Percentiles rank a stretch among this genome's conserved stretches.
phyloP scores from a whole-genome alignment of 2,113 vertebrate genomes.

The Hypomesus transpacificus region DNA sequence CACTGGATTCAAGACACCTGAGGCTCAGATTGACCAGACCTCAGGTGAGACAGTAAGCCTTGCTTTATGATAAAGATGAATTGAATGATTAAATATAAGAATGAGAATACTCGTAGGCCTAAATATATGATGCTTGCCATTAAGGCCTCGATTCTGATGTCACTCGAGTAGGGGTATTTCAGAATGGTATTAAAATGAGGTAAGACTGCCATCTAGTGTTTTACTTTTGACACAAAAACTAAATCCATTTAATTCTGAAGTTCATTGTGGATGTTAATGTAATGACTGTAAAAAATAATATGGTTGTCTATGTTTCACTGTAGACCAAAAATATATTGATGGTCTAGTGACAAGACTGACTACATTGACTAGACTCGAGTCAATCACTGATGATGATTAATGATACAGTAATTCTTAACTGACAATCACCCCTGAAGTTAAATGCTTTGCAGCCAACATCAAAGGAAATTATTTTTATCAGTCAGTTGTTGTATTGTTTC shows the following conservation, averaged over 20 bases:
- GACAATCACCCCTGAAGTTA: too few relatives aligned
- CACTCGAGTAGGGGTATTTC: background rate
- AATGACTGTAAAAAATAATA: too few relatives aligned
- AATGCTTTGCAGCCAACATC: too few relatives aligned
- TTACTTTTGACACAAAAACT: background rate
- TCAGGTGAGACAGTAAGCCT: constrained; percentile 26
- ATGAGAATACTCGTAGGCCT: background rate
- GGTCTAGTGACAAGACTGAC: too few relatives aligned
- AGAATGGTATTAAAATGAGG: constrained; percentile 24
- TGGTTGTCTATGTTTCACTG: too few relatives aligned
- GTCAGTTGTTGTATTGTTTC: background rate
- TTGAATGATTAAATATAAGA: background rate
- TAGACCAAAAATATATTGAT: too few relatives aligned
- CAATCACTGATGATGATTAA: too few relatives aligned
- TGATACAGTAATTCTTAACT: too few relatives aligned
- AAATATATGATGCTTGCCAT: background rate
- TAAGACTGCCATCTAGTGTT: constrained; percentile 67
- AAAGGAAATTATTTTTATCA: too few relatives aligned
- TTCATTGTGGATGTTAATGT: background rate
- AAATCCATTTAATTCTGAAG: background rate
- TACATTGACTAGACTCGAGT: too few relatives aligned
- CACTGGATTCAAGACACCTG: constrained; percentile 43
- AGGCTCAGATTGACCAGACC: constrained; percentile 21
- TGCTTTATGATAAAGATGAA: background rate
- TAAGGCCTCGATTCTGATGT: background rate